Evolutionary conservation across 2,888 invertebrate species (phyloP).

Genomic region (Tipula vernalis): DNA sequence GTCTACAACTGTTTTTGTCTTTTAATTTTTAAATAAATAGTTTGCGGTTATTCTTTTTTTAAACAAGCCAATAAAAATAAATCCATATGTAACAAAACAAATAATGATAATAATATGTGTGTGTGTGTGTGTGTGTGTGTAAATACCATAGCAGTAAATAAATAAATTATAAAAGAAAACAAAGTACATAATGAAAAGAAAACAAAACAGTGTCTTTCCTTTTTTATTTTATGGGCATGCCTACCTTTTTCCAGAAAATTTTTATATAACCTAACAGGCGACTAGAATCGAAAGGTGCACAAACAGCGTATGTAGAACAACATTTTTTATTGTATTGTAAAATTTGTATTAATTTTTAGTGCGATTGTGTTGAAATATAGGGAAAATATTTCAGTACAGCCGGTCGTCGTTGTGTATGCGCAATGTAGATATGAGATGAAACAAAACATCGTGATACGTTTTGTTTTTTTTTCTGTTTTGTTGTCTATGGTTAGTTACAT

Average conservation of each 20-base stretch:
- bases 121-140: neutral
- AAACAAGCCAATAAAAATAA: neutral
- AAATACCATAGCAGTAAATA: neutral
- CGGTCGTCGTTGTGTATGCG: neutral
- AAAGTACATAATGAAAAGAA: slow-evolving; percentile 35
- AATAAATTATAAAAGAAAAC: neutral
- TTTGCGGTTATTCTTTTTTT: neutral
- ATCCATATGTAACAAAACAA: neutral
- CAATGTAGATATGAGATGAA: neutral
- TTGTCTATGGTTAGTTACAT: neutral
- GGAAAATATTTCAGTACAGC: neutral
- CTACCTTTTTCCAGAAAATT: slow-evolving; percentile 26
- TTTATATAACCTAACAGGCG: slow-evolving; percentile 23
- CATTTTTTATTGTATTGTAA: neutral
- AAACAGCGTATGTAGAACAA: neutral
- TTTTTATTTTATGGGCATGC: slow-evolving; percentile 14
- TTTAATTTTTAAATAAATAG: neutral
- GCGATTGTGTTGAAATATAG: neutral
- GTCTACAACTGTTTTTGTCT: neutral
- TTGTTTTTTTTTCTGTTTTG: neutral
- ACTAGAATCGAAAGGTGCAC: slow-evolving; percentile 16
- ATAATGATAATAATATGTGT: too few species aligned
- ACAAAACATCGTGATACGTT: neutral
- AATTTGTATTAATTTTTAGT: neutral
- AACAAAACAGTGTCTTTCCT: slow-evolving; percentile 38